phyloP scores from a whole-genome alignment of 2,888 invertebrate genomes.

The Mycogona germanica region DNA sequence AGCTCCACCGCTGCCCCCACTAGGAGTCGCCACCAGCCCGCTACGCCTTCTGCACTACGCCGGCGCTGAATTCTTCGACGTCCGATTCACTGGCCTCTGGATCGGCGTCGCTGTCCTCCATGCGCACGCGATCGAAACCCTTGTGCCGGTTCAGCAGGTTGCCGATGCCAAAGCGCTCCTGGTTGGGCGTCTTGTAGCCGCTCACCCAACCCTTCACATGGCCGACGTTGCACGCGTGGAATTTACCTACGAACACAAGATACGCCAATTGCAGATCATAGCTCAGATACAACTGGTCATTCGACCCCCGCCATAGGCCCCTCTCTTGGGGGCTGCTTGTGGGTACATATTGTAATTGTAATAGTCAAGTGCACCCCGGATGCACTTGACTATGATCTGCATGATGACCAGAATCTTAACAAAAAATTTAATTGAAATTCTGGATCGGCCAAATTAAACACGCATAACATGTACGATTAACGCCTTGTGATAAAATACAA shows the following conservation, averaged over 20 bases:
- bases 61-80: constrained; percentile 31
- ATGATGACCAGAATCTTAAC: constrained; percentile 1
- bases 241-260: constrained; percentile 25
- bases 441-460: no score
- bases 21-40: no score
- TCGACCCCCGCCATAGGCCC: no score
- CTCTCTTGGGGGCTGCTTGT: no score
- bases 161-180: constrained; percentile 29
- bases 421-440: constrained; percentile 1
- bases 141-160: constrained; percentile 30
- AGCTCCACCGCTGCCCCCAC: no score
- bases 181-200: constrained; percentile 17
- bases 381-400: no score
- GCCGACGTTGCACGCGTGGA: constrained; percentile 18
- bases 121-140: constrained; percentile 32
- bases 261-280: neutral
- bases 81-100: constrained; percentile 31
- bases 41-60: constrained; percentile 24
- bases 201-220: constrained; percentile 21
- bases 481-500: no score
- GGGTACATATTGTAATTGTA: no score
- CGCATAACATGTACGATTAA: no score
- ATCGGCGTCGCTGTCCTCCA: constrained; percentile 33
- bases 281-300: no score
- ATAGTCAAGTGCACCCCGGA: no score